Percentiles rank a stretch among this genome's conserved stretches.
Evolutionary conservation across 35 echinoderm and acorn worm genomes (phyloP).

Genomic region (Ophiothrix spiculata): DNA sequence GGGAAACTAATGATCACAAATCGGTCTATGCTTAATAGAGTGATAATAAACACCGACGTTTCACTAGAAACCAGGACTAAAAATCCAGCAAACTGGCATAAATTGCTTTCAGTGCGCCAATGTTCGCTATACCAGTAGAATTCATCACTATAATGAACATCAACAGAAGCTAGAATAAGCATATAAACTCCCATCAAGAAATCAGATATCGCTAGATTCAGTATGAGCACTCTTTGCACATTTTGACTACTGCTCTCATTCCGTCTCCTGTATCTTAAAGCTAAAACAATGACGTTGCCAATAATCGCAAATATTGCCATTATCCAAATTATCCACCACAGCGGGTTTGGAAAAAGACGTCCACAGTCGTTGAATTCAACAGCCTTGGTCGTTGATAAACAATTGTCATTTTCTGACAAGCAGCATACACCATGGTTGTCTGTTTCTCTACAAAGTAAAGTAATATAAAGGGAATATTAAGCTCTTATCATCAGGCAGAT

Average conservation of each 20-base stretch:
- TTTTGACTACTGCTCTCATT: background rate
- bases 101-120: background rate
- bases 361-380: too few relatives aligned
- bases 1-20: too few relatives aligned
- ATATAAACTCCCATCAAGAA: background rate
- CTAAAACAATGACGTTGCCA: background rate
- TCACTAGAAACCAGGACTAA: background rate
- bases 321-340: background rate
- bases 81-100: background rate
- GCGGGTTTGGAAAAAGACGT: background rate
- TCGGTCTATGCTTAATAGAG: background rate
- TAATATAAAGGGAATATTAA: too few relatives aligned
- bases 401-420: background rate
- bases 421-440: background rate
- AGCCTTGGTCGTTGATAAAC: background rate
- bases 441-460: background rate
- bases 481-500: too few relatives aligned
- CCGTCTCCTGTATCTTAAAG: background rate
- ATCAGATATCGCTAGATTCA: background rate
- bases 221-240: background rate
- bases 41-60: background rate
- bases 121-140: background rate
- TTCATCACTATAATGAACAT: background rate
- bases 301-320: background rate
- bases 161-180: background rate